Conservation (phyloP, 2,797 vertebrate genomes). For the Eremophila alpestris region DNA sequence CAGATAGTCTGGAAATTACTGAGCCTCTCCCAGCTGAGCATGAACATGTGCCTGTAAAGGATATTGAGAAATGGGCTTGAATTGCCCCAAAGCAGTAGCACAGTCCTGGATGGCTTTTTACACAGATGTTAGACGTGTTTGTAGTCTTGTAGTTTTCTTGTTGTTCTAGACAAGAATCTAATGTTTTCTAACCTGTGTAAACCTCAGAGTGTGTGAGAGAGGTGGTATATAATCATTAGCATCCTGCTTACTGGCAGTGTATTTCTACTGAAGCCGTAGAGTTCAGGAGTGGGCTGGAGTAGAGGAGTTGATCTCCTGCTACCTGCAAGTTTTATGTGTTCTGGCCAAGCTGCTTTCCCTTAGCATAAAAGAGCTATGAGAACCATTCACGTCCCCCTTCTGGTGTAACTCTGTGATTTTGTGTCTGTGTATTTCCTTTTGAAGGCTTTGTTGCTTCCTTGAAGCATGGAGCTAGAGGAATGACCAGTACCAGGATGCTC, state of each 20-base stretch:
- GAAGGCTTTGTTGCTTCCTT: neutral
- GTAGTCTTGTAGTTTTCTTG: neutral
- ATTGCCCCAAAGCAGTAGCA: neutral
- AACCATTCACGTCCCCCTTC: neutral
- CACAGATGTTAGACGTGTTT: neutral
- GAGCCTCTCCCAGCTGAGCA: neutral
- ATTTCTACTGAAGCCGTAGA: neutral
- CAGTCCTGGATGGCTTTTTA: neutral
- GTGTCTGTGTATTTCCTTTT: neutral
- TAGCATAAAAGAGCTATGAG: neutral
- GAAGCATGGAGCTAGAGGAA: neutral
- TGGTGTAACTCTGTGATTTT: neutral
- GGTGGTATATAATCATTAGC: neutral
- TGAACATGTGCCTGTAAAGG: neutral
- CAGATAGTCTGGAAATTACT: neutral
- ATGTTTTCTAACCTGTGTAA: neutral
- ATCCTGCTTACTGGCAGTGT: neutral
- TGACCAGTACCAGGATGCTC: neutral
- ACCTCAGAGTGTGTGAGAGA: neutral
- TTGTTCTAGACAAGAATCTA: neutral
- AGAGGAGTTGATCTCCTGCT: neutral
- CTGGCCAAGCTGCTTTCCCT: neutral
- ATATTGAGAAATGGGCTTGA: neutral
- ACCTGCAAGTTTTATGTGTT: neutral
- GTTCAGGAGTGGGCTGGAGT: neutral